Conservation (phyloP, 1,140 invertebrate species). For the Asbolus verrucosus region DNA sequence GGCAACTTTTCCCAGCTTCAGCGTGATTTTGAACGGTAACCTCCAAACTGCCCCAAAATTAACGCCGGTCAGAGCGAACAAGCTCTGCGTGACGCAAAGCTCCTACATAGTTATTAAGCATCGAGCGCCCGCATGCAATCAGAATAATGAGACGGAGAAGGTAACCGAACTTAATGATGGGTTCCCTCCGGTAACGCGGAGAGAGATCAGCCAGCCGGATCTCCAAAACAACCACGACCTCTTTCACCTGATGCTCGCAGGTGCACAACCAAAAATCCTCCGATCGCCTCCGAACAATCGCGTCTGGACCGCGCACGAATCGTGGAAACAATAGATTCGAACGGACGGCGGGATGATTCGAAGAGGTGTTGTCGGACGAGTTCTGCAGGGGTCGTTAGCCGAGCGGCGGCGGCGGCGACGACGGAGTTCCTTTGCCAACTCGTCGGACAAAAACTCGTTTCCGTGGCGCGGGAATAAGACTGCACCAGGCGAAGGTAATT, state of each 20-base stretch:
- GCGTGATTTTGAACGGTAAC: background rate
- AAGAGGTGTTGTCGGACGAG: constrained; percentile 34
- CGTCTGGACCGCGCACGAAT: constrained; percentile 15
- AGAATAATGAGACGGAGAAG: constrained; percentile 6
- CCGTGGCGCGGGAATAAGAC: background rate
- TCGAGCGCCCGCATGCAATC: background rate
- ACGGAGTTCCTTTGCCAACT: constrained; percentile 8
- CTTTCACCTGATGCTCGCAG: background rate
- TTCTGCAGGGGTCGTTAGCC: constrained; percentile 42
- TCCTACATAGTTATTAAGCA: constrained; percentile 15
- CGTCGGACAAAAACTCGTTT: constrained; percentile 15
- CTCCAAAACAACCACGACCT: constrained; percentile 24
- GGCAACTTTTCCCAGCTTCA: no score
- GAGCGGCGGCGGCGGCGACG: constrained; percentile 15
- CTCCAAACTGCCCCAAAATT: constrained; percentile 1
- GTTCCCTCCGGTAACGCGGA: background rate
- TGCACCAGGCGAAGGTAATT: constrained; percentile 8
- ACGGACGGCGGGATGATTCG: constrained; percentile 19
- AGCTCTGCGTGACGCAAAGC: no score
- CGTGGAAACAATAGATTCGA: constrained; percentile 27
- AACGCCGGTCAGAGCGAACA: constrained; percentile 14
- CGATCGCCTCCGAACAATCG: background rate
- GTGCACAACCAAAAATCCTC: constrained; percentile 4
- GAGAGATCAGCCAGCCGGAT: background rate
- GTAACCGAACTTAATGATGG: constrained; percentile 13